Conservation (phyloP, 2,113 vertebrate species). For the Clarias batrachus region DNA sequence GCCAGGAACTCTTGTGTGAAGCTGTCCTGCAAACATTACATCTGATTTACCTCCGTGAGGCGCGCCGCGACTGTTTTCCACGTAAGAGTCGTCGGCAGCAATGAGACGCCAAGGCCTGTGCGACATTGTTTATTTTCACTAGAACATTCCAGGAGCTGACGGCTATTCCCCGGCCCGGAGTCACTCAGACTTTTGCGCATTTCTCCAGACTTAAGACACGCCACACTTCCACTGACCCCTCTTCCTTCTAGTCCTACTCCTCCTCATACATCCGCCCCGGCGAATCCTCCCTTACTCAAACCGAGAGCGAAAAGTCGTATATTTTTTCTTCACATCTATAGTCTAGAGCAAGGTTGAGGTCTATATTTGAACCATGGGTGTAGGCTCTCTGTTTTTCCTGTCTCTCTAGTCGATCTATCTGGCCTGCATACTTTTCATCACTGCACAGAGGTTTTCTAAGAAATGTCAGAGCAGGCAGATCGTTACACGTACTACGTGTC, state of each 20-base stretch:
- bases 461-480: constrained; percentile 73
- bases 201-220: constrained; percentile 68
- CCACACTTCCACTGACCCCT: constrained; percentile 52
- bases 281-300: constrained; percentile 31
- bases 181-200: constrained; percentile 44
- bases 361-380: constrained; percentile 8
- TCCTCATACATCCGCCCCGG: constrained; percentile 41
- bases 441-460: constrained; percentile 54
- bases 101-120: constrained; percentile 34
- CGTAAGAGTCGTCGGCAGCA: constrained; percentile 32
- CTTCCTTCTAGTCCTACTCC: constrained; percentile 4
- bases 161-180: constrained; percentile 67
- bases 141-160: constrained; percentile 73
- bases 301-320: constrained; percentile 30
- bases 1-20: constrained; percentile 66
- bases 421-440: constrained; percentile 54
- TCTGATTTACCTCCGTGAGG: constrained; percentile 67
- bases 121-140: constrained; percentile 73
- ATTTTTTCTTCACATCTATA: constrained; percentile 11
- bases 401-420: constrained; percentile 62
- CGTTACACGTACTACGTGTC: constrained; percentile 58
- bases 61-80: constrained; percentile 60
- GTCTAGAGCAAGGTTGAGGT: not conserved
- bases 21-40: constrained; percentile 64
- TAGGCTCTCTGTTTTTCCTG: constrained; percentile 52